Evolutionary conservation across 2,797 vertebrate species (phyloP).

Genomic region (Aeoliscus strigatus): DNA sequence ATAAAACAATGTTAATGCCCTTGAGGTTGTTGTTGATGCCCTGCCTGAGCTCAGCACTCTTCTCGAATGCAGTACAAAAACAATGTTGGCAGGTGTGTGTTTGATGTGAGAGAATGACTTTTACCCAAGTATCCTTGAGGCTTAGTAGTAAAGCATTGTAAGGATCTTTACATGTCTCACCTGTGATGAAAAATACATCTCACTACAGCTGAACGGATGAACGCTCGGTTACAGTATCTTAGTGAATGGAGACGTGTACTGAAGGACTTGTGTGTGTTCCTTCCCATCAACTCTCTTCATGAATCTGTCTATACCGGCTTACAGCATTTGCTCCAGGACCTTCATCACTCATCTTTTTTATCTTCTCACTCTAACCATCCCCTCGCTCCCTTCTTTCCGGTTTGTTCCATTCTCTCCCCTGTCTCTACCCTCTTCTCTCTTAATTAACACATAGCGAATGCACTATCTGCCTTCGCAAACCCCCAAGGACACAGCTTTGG

Average conservation of each 20-base stretch:
- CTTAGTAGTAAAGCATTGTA: slow-evolving; percentile 39
- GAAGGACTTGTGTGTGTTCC: slow-evolving; percentile 15
- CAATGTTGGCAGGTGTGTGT: slow-evolving; percentile 59
- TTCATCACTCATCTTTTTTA: slow-evolving; percentile 13
- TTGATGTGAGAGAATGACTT: slow-evolving; percentile 58
- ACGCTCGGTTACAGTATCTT: slow-evolving; percentile 20
- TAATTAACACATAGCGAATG: slow-evolving; percentile 66
- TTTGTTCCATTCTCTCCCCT: slow-evolving; percentile 42
- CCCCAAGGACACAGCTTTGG: slow-evolving; percentile 45
- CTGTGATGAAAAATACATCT: slow-evolving; percentile 30
- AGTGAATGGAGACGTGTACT: slow-evolving; percentile 6
- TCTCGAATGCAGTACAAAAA: slow-evolving; percentile 51
- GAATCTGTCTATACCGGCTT: slow-evolving; percentile 24
- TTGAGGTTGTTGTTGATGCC: slow-evolving; percentile 51
- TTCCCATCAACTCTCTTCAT: not conserved
- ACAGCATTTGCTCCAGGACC: slow-evolving; percentile 10
- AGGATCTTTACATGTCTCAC: slow-evolving; percentile 56
- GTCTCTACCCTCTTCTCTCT: slow-evolving; percentile 43
- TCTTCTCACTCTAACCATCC: slow-evolving; percentile 23
- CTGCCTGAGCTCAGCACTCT: slow-evolving; percentile 36
- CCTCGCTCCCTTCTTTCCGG: slow-evolving; percentile 40
- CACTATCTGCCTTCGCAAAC: slow-evolving; percentile 48
- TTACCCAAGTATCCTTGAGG: slow-evolving; percentile 58
- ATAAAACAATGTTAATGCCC: slow-evolving; percentile 54
- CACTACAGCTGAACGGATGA: slow-evolving; percentile 27